A percentile compares a stretch with the other conserved stretches of the same genome.
phyloP scores from a whole-genome alignment of 1,140 invertebrate genomes.

The Tyrophagus putrescentiae region DNA sequence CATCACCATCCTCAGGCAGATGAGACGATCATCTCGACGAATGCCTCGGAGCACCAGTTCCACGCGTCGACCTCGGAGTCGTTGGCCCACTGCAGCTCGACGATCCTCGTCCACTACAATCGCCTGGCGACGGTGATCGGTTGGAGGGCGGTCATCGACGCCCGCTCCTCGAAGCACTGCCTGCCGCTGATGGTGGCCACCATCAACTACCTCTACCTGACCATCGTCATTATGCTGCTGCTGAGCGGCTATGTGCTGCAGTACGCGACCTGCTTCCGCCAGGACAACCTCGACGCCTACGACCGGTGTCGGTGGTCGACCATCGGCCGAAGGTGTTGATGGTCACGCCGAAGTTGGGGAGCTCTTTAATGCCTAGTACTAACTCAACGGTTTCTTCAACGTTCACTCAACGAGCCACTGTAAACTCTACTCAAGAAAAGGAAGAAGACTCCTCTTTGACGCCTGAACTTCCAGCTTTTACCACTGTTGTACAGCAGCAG shows the following conservation, averaged over 20 bases:
- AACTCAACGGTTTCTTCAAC: no score
- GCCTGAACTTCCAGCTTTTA: no score
- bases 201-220: not conserved
- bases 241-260: slow-evolving; percentile 24
- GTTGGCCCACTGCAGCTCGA: slow-evolving; percentile 22
- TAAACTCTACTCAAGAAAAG: no score
- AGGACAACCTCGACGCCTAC: slow-evolving; percentile 20
- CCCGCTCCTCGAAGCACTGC: not conserved
- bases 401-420: no score
- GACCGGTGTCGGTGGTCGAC: no score
- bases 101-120: slow-evolving; percentile 21
- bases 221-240: slow-evolving; percentile 19
- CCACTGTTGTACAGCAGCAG: no score
- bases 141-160: slow-evolving; percentile 24
- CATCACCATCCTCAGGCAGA: no score
- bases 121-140: slow-evolving; percentile 21
- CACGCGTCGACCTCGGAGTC: slow-evolving; percentile 19
- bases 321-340: not conserved
- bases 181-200: not conserved
- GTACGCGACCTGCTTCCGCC: slow-evolving; percentile 24
- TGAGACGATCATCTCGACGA: not conserved
- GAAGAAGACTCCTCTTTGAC: not conserved
- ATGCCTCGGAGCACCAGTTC: not conserved
- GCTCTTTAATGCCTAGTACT: no score
- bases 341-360: not conserved